phyloP scores from a whole-genome alignment of 2,888 invertebrate genomes.

The Thymelicus acteon region DNA sequence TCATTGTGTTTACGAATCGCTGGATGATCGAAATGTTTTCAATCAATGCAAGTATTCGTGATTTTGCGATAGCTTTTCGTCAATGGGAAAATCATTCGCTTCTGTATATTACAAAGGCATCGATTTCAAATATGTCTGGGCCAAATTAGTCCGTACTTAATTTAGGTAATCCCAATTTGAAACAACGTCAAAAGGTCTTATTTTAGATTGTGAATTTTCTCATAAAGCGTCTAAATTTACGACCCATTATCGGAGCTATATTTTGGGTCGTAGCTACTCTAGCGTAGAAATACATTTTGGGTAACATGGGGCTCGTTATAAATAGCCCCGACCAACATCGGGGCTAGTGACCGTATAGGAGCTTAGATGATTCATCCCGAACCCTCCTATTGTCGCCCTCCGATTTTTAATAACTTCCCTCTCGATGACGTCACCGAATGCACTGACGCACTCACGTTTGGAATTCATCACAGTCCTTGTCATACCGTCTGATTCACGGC shows the following conservation, averaged over 20 bases:
- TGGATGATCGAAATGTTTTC: slow-evolving; percentile 29
- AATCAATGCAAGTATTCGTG: slow-evolving; percentile 33
- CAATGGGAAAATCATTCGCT: not conserved
- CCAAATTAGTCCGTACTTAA: not conserved
- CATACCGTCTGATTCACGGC: slow-evolving; percentile 70
- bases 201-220: slow-evolving; percentile 6
- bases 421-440: slow-evolving; percentile 73
- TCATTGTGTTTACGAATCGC: slow-evolving; percentile 34
- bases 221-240: slow-evolving; percentile 17
- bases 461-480: slow-evolving; percentile 65
- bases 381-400: slow-evolving; percentile 73
- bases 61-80: slow-evolving; percentile 10
- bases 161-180: slow-evolving; percentile 6
- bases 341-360: slow-evolving; percentile 74
- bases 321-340: slow-evolving; percentile 55
- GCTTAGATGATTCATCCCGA: slow-evolving; percentile 81
- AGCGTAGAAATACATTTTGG: slow-evolving; percentile 35
- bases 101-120: too few relatives aligned
- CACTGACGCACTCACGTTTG: slow-evolving; percentile 62
- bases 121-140: not conserved
- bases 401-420: slow-evolving; percentile 64
- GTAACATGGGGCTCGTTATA: slow-evolving; percentile 57
- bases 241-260: slow-evolving; percentile 12
- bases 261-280: slow-evolving; percentile 38
- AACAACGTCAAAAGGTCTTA: slow-evolving; percentile 6